phyloP scores from a whole-genome alignment of 2,797 vertebrate genomes.

The Xenops minutus region DNA sequence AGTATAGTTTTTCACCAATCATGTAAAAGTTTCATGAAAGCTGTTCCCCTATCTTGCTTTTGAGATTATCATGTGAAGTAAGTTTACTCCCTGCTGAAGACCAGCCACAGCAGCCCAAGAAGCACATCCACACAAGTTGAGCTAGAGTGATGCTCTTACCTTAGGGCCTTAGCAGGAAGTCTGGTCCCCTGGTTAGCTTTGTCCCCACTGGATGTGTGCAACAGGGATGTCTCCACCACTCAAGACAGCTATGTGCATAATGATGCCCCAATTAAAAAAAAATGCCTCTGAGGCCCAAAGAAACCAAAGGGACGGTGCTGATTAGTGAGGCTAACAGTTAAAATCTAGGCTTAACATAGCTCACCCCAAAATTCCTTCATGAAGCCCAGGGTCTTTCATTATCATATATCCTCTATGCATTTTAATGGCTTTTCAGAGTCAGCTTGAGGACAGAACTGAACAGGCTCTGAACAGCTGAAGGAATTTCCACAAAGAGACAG shows the following conservation, averaged over 20 bases:
- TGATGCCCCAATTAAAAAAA: background rate
- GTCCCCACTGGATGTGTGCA: background rate
- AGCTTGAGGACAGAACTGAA: background rate
- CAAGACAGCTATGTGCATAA: background rate
- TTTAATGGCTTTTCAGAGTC: conserved; percentile 6
- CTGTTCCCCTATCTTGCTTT: background rate
- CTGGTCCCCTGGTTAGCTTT: background rate
- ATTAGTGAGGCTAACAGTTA: background rate
- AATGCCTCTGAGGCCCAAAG: background rate
- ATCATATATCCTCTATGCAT: background rate
- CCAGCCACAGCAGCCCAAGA: background rate
- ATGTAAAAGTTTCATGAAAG: background rate
- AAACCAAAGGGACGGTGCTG: background rate
- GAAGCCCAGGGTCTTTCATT: background rate
- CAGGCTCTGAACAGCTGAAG: background rate
- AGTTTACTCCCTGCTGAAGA: background rate
- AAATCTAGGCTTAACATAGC: background rate
- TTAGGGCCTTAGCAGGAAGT: background rate
- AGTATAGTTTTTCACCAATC: background rate
- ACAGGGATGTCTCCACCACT: background rate
- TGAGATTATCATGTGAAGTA: background rate
- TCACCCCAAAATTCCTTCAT: background rate
- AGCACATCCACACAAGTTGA: background rate
- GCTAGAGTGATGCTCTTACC: background rate
- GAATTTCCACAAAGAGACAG: background rate